Evolutionary conservation across 2,888 invertebrate genomes (phyloP).

Genomic region (Sminthurinus aureus): DNA sequence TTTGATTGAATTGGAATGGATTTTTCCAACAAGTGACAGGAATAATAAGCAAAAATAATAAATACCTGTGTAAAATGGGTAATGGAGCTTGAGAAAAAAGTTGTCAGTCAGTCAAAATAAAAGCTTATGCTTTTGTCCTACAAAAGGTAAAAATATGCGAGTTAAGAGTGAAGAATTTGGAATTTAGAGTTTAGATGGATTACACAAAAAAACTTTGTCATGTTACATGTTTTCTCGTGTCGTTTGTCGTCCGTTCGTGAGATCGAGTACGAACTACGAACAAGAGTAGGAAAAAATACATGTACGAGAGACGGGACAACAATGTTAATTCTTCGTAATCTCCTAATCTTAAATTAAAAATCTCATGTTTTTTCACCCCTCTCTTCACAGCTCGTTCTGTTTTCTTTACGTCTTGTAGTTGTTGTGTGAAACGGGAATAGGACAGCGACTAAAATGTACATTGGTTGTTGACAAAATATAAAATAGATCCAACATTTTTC

Average conservation of each 20-base stretch:
- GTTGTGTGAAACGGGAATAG: background rate
- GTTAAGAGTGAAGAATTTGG: too few species aligned
- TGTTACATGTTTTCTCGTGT: too few species aligned
- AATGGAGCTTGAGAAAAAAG: too few species aligned
- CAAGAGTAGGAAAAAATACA: background rate
- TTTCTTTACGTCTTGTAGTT: background rate
- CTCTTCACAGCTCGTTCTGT: too few species aligned
- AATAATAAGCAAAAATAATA: too few species aligned
- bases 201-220: background rate
- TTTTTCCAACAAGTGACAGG: too few species aligned
- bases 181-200: background rate
- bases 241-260: background rate
- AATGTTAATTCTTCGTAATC: background rate
- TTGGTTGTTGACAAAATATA: background rate
- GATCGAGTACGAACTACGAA: background rate
- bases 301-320: background rate
- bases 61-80: too few species aligned
- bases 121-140: too few species aligned
- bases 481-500: background rate
- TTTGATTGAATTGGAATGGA: too few species aligned
- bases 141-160: too few species aligned
- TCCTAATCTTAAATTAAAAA: background rate
- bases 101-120: too few species aligned
- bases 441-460: background rate
- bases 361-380: background rate